These are phyloP conservation scores for Mastacembelus armatus DNA, from an alignment of 2,797 vertebrate species.

Conservation along the genomic window DNA sequence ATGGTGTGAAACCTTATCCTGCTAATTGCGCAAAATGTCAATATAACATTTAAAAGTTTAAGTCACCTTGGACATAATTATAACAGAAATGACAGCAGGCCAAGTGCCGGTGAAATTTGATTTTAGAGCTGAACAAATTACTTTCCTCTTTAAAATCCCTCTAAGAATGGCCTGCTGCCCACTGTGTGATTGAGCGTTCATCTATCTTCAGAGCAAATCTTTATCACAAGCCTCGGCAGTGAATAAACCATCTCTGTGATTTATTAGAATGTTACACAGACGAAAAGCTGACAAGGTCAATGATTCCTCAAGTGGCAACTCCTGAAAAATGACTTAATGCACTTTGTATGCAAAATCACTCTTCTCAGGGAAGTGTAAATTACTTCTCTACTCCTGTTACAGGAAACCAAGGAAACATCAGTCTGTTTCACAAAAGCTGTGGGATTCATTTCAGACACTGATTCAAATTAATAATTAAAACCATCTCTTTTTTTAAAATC, in stretches of 20 bases:
- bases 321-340: constrained; percentile 53
- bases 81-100: constrained; percentile 39
- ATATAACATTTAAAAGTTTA: constrained; percentile 29
- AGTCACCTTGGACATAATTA: constrained; percentile 44
- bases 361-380: constrained; percentile 40
- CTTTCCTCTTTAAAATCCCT: constrained; percentile 43
- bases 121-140: constrained; percentile 52
- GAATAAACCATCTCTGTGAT: constrained; percentile 62
- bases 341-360: constrained; percentile 50
- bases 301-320: constrained; percentile 42
- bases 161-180: constrained; percentile 46
- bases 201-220: constrained; percentile 63
- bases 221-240: constrained; percentile 56
- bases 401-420: constrained; percentile 20
- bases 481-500: neutral
- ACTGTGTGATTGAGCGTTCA: constrained; percentile 50
- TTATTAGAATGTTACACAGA: constrained; percentile 60
- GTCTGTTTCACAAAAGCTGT: constrained; percentile 39
- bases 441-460: constrained; percentile 12
- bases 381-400: constrained; percentile 26
- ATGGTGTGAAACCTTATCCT: neutral
- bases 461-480: constrained; percentile 26
- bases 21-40: constrained; percentile 39
- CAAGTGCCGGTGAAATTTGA: constrained; percentile 51
- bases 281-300: constrained; percentile 69